Evolutionary conservation across 23 tunicate species (phyloP).

Genomic region (Trididemnum clinides): DNA sequence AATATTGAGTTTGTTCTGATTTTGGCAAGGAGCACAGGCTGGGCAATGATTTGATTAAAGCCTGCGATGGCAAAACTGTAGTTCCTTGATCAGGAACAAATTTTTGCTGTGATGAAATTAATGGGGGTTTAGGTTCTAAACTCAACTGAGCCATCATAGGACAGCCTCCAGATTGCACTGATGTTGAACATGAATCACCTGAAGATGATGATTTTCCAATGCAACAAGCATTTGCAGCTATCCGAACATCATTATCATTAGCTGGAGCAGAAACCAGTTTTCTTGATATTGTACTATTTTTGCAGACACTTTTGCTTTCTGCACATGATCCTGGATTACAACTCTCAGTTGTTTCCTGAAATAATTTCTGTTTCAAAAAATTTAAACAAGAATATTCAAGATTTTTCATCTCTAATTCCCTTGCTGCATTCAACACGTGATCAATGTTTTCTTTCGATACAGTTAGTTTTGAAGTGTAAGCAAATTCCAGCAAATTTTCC

Average conservation of each 20-base stretch:
- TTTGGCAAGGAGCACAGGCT: background rate
- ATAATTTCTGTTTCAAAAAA: slow-evolving; percentile 68
- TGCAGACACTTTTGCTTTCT: slow-evolving; percentile 47
- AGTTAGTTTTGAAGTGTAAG: slow-evolving; percentile 89
- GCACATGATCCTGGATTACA: background rate
- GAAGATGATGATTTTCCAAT: background rate
- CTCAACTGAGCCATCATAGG: slow-evolving; percentile 62
- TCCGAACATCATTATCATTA: background rate
- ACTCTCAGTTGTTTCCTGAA: slow-evolving; percentile 33
- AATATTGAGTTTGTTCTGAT: background rate
- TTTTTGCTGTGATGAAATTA: background rate
- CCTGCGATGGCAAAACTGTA: background rate
- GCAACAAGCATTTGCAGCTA: too few relatives aligned
- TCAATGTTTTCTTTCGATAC: slow-evolving; percentile 65
- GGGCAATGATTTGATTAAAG: background rate
- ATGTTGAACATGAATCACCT: background rate
- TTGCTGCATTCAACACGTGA: slow-evolving; percentile 76
- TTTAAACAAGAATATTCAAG: slow-evolving; percentile 86
- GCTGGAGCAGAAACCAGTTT: slow-evolving; percentile 5
- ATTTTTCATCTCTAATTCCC: slow-evolving; percentile 78
- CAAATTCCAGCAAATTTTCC: slow-evolving; percentile 86
- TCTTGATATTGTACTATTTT: slow-evolving; percentile 74
- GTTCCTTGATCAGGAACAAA: background rate
- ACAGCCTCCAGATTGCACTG: slow-evolving; percentile 32
- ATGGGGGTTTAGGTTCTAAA: slow-evolving; percentile 32